Conservation (phyloP, 2,113 vertebrate genomes). For the Pitta sordida region DNA sequence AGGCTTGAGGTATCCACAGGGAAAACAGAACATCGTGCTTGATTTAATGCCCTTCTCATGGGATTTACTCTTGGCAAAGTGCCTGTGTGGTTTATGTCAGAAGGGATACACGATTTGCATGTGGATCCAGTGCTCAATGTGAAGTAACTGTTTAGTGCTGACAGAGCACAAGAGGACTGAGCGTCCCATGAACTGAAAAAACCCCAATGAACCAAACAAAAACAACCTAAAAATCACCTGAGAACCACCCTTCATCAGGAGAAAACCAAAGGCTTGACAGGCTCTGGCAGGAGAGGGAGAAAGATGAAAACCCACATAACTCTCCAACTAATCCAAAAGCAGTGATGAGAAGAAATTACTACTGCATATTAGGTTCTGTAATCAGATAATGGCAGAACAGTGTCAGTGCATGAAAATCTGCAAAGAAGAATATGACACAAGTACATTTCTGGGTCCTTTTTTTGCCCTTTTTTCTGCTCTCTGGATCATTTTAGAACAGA, state of each 20-base stretch:
- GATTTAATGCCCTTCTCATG: slow-evolving; percentile 22
- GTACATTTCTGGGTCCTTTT: neutral
- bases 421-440: neutral
- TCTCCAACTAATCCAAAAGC: neutral
- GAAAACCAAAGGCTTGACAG: neutral
- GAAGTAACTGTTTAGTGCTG: neutral
- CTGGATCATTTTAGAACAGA: neutral
- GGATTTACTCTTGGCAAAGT: slow-evolving; percentile 24
- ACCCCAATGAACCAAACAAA: neutral
- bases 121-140: neutral
- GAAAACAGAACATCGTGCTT: neutral
- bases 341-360: neutral
- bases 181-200: neutral
- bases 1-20: neutral
- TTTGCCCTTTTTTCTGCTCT: neutral
- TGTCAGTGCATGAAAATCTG: neutral
- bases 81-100: neutral
- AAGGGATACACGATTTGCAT: neutral
- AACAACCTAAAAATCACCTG: neutral
- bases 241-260: neutral
- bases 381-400: neutral
- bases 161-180: neutral
- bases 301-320: neutral
- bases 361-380: neutral
- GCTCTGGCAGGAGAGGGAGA: neutral